Evolutionary conservation across 2,888 invertebrate genomes (phyloP).

Genomic region (Ophioninae sp.): DNA sequence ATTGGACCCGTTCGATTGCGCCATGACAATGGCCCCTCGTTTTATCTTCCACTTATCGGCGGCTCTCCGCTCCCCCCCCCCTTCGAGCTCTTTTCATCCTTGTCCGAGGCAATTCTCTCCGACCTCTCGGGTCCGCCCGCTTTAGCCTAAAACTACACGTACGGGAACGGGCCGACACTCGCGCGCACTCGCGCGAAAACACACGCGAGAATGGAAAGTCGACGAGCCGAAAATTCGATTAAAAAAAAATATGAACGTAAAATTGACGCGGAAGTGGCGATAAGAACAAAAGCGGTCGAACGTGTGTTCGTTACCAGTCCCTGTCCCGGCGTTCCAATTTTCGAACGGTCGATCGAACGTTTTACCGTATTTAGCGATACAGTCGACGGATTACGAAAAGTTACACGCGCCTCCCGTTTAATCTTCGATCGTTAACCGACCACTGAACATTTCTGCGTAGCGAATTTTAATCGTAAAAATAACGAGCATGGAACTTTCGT

Average conservation of each 20-base stretch:
- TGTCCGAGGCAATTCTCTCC: slow-evolving; percentile 43
- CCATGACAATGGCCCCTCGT: slow-evolving; percentile 66
- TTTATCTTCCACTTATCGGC: slow-evolving; percentile 61
- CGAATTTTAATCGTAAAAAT: too few relatives aligned
- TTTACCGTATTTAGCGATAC: too few relatives aligned
- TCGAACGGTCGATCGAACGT: too few relatives aligned
- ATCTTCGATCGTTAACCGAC: too few relatives aligned
- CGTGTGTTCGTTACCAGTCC: slow-evolving; percentile 15
- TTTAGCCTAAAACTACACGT: slow-evolving; percentile 34
- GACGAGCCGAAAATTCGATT: neutral
- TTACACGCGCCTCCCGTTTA: too few relatives aligned
- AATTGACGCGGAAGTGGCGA: slow-evolving; percentile 38
- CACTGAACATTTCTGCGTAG: too few relatives aligned
- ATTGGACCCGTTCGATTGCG: slow-evolving; percentile 64
- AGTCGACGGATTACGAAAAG: too few relatives aligned
- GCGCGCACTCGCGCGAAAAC: neutral
- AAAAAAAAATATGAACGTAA: slow-evolving; percentile 23
- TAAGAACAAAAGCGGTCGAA: slow-evolving; percentile 29
- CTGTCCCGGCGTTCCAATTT: too few relatives aligned
- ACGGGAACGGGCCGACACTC: neutral
- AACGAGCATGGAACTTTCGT: slow-evolving; percentile 27
- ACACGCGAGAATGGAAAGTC: slow-evolving; percentile 3
- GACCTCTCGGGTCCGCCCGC: slow-evolving; percentile 18
- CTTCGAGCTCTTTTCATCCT: slow-evolving; percentile 1
- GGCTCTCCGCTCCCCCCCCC: slow-evolving; percentile 30